phyloP scores from a whole-genome alignment of 2,113 vertebrate species.

The Actenoides hombroni region DNA sequence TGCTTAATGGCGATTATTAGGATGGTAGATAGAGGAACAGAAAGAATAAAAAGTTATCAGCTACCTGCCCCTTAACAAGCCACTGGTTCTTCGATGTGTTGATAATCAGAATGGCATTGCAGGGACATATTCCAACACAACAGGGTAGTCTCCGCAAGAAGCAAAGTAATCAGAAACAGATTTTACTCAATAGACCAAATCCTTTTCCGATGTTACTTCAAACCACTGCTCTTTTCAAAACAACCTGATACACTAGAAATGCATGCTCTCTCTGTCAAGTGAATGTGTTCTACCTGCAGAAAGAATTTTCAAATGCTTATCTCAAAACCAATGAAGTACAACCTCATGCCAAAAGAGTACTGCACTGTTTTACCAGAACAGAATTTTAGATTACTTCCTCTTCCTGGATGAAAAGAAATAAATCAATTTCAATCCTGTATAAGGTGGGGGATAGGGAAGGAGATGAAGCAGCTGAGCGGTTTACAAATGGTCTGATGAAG shows the following conservation, averaged over 20 bases:
- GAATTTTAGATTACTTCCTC: neutral
- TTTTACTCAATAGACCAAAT: neutral
- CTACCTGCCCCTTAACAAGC: neutral
- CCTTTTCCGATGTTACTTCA: neutral
- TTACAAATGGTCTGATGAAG: neutral
- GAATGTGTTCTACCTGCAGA: neutral
- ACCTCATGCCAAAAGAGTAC: neutral
- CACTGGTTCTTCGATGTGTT: neutral
- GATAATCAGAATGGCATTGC: neutral
- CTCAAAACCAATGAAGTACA: constrained; percentile 17
- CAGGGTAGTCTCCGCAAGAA: neutral
- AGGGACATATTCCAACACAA: neutral
- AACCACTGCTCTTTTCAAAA: neutral
- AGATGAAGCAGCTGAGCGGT: accelerated
- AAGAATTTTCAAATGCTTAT: constrained; percentile 27
- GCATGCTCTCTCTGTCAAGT: neutral
- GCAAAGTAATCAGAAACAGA: constrained; percentile 40
- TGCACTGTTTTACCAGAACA: neutral
- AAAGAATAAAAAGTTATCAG: neutral
- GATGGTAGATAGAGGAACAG: neutral
- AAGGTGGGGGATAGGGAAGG: neutral
- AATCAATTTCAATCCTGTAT: neutral
- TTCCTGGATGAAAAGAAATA: neutral
- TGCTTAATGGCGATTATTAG: neutral
- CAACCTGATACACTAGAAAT: neutral